Evolutionary conservation across 2,888 invertebrate species (phyloP), one percentile per base, ranked within the genome.

Genomic region (Octonoba sinensis): DNA sequence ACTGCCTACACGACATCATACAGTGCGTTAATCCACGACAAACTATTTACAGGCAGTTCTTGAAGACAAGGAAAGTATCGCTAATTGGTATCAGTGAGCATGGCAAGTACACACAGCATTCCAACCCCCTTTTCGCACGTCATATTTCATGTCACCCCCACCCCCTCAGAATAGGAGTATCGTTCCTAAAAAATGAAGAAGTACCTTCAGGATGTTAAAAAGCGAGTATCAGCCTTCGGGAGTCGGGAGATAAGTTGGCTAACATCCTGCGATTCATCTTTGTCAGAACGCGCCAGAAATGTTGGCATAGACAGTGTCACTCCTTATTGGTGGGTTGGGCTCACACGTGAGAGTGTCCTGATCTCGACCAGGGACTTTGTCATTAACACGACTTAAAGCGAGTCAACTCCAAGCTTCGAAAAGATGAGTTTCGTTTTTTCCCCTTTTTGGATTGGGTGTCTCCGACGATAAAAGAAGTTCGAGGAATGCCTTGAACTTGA

Each of bases 221-320:
- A 36, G 36, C 36, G 36, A 36, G 8, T 1, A 36, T 36, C 36
- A 71, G 65, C 69, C 54, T 64, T 47, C 24, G 27, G 18, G 22
- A 59, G 15, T 27, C 44, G 69, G 57, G 49, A 79, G 79, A 79
- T 79, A 79, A 73, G 67, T 66, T 79, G 75, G 57, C 71, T n/a
- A 36, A 66, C 71, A 72, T 78, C 72, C 78, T 60, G 69, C 67
- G 73, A 81, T 81, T 73, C 69, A 73, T 81, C 79, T 73, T 81
- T 51, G 73, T 81, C 79, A 81, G 57, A 49, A 56, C 64, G 65
- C 44, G 49, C 54, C 59, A 56, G n/a, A 66, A 57, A 60, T 65
- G 65, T 49, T 46, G 66, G 20, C 16, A 44, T 36, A 51, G 78
- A 78, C 65, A 24, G 27, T 71, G 78, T 79, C 78, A 79, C 67